Evolutionary conservation across 2,797 vertebrate species (phyloP).

Genomic region (Somateria mollissima): DNA sequence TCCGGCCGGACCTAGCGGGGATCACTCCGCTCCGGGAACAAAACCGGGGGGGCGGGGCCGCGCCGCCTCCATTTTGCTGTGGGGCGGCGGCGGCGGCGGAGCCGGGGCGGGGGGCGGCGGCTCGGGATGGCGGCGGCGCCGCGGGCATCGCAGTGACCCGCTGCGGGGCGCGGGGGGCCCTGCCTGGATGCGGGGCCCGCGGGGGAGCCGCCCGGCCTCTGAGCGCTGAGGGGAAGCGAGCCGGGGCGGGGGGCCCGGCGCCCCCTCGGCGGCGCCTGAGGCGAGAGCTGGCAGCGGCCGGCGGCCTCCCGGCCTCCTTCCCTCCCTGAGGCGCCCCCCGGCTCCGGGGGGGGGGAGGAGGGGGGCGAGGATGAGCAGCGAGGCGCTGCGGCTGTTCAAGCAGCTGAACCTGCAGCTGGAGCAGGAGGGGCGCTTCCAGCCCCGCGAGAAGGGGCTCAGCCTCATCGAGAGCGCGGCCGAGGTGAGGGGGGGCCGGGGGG

Average conservation of each 20-base stretch:
- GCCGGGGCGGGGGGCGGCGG: neutral
- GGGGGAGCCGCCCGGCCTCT: neutral
- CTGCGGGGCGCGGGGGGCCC: neutral
- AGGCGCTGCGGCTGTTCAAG: conserved; percentile 89
- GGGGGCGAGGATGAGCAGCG: conserved; percentile 65
- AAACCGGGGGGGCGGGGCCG: neutral
- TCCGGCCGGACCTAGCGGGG: accelerated
- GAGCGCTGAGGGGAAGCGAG: conserved; percentile 8
- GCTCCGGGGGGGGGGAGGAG: conserved; percentile 22
- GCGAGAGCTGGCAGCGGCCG: neutral
- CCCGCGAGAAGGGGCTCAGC: conserved; percentile 88
- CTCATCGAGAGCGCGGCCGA: conserved; percentile 87
- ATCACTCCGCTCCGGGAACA: conserved; percentile 38
- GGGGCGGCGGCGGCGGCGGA: neutral
- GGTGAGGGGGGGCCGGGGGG: conserved; percentile 73
- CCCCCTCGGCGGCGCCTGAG: neutral
- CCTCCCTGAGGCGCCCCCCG: neutral
- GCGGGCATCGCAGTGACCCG: neutral
- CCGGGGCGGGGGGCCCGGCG: neutral
- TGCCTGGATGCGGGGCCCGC: conserved; percentile 53
- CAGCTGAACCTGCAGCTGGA: conserved; percentile 89
- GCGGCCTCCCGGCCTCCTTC: no score
- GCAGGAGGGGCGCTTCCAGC: conserved; percentile 88
- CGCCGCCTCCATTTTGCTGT: conserved; percentile 50
- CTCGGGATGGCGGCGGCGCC: neutral